phyloP scores from a whole-genome alignment of 64 coral and sea anemone species.

The Montipora efflorescens region DNA sequence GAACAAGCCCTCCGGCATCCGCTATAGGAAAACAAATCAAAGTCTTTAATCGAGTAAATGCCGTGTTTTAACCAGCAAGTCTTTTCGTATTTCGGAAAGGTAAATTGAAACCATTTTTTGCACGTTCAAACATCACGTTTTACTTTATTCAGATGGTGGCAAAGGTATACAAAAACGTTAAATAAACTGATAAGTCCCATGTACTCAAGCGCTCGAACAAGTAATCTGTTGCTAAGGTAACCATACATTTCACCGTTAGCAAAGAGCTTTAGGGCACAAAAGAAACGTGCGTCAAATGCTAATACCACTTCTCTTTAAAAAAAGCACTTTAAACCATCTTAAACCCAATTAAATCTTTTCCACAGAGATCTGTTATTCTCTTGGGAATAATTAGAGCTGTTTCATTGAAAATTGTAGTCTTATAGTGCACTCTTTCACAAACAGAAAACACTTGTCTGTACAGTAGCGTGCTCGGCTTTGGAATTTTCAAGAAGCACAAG shows the following conservation, averaged over 20 bases:
- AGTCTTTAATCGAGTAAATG: too few species aligned
- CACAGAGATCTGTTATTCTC: neutral
- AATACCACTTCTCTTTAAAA: neutral
- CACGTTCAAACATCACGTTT: neutral
- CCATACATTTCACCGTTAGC: neutral
- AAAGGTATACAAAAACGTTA: neutral
- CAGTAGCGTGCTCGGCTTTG: neutral
- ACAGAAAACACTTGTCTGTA: neutral
- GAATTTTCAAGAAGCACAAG: neutral
- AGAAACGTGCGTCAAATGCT: slow-evolving; percentile 1
- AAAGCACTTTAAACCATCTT: neutral
- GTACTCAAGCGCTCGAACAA: neutral
- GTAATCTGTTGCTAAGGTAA: neutral
- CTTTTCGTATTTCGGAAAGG: too few species aligned
- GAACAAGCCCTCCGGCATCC: too few species aligned
- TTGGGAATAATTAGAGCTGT: slow-evolving; percentile 4
- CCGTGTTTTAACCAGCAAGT: too few species aligned
- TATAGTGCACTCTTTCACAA: neutral
- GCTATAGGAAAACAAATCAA: too few species aligned
- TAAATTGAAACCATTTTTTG: neutral
- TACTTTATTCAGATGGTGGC: too few species aligned
- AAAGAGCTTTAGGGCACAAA: slow-evolving; percentile 12
- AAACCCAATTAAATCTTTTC: neutral
- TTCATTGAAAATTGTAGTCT: neutral
- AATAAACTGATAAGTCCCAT: neutral